Percentiles rank a stretch among this genome's conserved stretches.
Evolutionary conservation across 1,140 invertebrate species (phyloP).

Genomic region (Nasonia vitripennis): DNA sequence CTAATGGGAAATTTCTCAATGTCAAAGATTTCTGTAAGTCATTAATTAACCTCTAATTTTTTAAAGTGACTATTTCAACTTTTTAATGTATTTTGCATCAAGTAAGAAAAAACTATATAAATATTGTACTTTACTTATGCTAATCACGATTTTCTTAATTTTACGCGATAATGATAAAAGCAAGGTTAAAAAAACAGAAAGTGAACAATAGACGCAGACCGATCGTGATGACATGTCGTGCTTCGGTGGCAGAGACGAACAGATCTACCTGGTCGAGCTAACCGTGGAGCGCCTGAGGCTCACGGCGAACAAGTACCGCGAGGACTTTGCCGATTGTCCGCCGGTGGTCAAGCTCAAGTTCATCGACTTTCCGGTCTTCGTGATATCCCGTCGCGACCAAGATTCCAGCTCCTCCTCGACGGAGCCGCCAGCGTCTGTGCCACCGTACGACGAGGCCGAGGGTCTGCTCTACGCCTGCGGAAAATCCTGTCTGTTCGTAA

Average conservation of each 20-base stretch:
- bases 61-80: too few relatives aligned
- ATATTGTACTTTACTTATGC: neutral
- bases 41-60: too few relatives aligned
- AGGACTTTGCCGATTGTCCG: slow-evolving; percentile 61
- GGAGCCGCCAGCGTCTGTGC: neutral
- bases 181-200: neutral
- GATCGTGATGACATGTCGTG: slow-evolving; percentile 64
- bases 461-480: slow-evolving; percentile 63
- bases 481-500: slow-evolving; percentile 66
- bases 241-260: slow-evolving; percentile 65
- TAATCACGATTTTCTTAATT: slow-evolving; percentile 15
- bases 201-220: neutral
- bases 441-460: slow-evolving; percentile 50
- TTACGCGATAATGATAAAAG: neutral
- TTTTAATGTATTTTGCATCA: too few relatives aligned
- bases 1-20: neutral
- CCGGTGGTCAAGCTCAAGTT: slow-evolving; percentile 68
- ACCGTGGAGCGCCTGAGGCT: slow-evolving; percentile 65
- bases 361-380: slow-evolving; percentile 69
- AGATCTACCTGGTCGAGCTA: slow-evolving; percentile 67
- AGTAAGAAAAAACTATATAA: too few relatives aligned
- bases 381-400: slow-evolving; percentile 51
- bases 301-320: slow-evolving; percentile 58
- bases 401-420: neutral
- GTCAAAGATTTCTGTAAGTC: too few relatives aligned